Evolutionary conservation across 2,797 vertebrate species (phyloP).

Genomic region (Pelobates cultripes): DNA sequence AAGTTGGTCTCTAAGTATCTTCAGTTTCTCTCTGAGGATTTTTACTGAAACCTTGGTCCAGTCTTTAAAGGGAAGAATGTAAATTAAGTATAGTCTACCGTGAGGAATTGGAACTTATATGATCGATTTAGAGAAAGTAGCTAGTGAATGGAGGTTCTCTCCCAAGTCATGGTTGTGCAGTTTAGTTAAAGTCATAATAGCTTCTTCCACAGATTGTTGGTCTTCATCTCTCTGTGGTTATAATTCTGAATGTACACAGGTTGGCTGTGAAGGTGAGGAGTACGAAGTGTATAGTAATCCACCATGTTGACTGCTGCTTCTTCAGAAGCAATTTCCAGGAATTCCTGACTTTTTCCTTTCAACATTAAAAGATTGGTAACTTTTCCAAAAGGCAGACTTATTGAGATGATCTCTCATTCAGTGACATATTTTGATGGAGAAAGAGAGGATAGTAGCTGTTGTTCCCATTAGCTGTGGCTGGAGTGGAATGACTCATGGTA

Average conservation of each 20-base stretch:
- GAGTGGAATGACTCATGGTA: too few relatives aligned
- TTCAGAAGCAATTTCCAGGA: slow-evolving; percentile 91
- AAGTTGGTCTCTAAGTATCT: slow-evolving; percentile 64
- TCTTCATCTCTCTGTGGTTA: slow-evolving; percentile 85
- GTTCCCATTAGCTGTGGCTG: too few relatives aligned
- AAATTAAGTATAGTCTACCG: slow-evolving; percentile 14
- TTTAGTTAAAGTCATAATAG: slow-evolving; percentile 85
- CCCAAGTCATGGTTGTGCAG: slow-evolving; percentile 90
- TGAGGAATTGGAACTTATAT: slow-evolving; percentile 68
- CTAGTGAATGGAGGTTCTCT: slow-evolving; percentile 84
- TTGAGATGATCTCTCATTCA: too few relatives aligned
- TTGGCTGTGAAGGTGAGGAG: slow-evolving; percentile 79
- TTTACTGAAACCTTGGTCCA: slow-evolving; percentile 63
- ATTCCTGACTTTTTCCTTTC: slow-evolving; percentile 71
- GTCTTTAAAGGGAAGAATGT: slow-evolving; percentile 61
- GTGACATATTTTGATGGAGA: too few relatives aligned
- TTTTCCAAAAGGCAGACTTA: too few relatives aligned
- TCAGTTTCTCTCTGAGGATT: slow-evolving; percentile 69
- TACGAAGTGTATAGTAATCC: slow-evolving; percentile 79
- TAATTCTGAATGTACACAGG: slow-evolving; percentile 90
- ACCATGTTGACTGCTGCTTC: slow-evolving; percentile 86
- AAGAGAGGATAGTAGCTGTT: too few relatives aligned
- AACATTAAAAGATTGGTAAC: too few relatives aligned
- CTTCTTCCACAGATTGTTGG: slow-evolving; percentile 88
- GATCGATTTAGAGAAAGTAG: slow-evolving; percentile 89